Evolutionary conservation across 1,140 invertebrate genomes (phyloP).

Genomic region (Caenorhabditis remanei): DNA sequence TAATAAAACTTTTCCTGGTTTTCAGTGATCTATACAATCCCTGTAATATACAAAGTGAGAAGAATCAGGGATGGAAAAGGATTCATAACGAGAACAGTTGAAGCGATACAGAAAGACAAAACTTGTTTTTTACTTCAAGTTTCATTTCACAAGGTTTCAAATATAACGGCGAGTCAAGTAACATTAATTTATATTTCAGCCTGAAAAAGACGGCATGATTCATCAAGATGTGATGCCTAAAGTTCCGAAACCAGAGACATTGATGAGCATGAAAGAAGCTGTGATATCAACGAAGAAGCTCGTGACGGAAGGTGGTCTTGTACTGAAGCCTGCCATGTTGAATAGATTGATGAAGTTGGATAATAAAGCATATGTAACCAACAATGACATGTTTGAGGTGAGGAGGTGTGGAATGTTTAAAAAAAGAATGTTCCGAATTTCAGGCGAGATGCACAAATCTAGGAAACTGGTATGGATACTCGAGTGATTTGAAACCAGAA

Average conservation of each 20-base stretch:
- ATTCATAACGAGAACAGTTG: constrained; percentile 60
- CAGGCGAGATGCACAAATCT: constrained; percentile 20
- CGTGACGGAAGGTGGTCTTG: neutral
- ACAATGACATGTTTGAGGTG: constrained; percentile 13
- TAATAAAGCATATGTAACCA: constrained; percentile 2
- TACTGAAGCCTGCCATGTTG: neutral
- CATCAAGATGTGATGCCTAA: constrained; percentile 59
- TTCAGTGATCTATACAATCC: constrained; percentile 49
- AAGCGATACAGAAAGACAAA: constrained; percentile 63
- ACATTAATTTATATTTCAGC: neutral
- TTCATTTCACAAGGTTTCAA: constrained; percentile 59
- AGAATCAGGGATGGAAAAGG: constrained; percentile 52
- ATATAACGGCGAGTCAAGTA: too few species aligned
- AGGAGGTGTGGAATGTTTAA: neutral
- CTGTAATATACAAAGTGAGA: constrained; percentile 63
- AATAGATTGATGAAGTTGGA: constrained; percentile 5
- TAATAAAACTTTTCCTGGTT: neutral
- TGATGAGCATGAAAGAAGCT: constrained; percentile 36
- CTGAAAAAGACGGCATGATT: constrained; percentile 56
- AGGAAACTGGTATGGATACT: constrained; percentile 8
- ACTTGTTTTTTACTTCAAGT: constrained; percentile 56
- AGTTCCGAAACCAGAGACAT: constrained; percentile 31
- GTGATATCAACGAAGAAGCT: constrained; percentile 16
- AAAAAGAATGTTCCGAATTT: neutral
- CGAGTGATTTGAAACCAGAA: constrained; percentile 32